Conservation (phyloP, 2,888 invertebrate genomes). For the Theretra japonica region DNA sequence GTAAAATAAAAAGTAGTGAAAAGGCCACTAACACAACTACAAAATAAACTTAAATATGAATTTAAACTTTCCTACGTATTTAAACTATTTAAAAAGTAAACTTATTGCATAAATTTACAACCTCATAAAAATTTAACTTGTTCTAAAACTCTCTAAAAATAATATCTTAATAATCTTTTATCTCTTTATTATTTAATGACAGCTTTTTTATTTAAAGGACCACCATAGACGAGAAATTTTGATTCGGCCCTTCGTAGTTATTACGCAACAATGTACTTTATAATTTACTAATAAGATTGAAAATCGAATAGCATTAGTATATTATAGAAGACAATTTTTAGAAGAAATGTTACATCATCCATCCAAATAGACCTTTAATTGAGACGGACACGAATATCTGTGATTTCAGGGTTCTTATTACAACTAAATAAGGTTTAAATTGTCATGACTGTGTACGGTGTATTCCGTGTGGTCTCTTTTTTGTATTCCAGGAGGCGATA, state of each 20-base stretch:
- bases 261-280: neutral
- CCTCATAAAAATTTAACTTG: slow-evolving; percentile 3
- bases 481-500: slow-evolving; percentile 16
- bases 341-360: slow-evolving; percentile 15
- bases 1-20: too few species aligned
- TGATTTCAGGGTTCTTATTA: neutral
- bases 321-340: neutral
- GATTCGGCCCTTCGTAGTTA: neutral
- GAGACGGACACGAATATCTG: neutral
- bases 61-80: neutral
- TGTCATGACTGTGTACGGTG: neutral
- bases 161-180: slow-evolving; percentile 23
- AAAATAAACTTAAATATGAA: too few species aligned
- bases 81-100: neutral
- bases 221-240: slow-evolving; percentile 15
- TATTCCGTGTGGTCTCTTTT: slow-evolving; percentile 20
- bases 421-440: neutral
- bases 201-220: slow-evolving; percentile 12
- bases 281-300: neutral
- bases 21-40: too few species aligned
- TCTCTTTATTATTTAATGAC: slow-evolving; percentile 26
- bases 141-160: neutral
- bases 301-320: neutral
- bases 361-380: slow-evolving; percentile 21
- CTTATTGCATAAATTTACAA: neutral